phyloP scores from a whole-genome alignment of 2,888 invertebrate species.

The Agrenia bidenticulata region DNA sequence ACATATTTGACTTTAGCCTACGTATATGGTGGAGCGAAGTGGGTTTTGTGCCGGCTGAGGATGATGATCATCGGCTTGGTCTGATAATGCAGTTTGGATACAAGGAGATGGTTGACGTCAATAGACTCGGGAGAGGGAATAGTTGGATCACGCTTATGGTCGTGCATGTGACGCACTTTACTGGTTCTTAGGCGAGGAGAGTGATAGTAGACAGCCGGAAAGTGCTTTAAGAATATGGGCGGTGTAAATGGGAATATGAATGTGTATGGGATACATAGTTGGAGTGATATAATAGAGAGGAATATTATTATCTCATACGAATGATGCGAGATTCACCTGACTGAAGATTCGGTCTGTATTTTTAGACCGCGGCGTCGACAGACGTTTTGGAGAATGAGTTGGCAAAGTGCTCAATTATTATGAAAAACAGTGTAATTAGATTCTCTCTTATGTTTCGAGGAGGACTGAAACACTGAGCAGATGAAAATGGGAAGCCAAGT shows the following conservation, averaged over 20 bases:
- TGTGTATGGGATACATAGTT: no score
- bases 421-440: conserved; percentile 30
- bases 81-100: conserved; percentile 2
- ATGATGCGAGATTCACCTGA: conserved; percentile 3
- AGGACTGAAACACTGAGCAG: background rate
- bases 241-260: no score
- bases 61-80: conserved; percentile 5
- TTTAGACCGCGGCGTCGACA: conserved; percentile 30
- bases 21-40: no score
- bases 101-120: conserved; percentile 24
- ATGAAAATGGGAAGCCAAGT: background rate
- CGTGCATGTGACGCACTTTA: conserved; percentile 12
- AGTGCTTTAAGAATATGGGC: background rate
- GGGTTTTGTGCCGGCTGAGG: no score
- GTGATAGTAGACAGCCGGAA: conserved; percentile 9
- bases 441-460: conserved; percentile 12
- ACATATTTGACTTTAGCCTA: no score
- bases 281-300: no score
- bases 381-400: conserved; percentile 22
- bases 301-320: no score
- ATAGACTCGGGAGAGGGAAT: background rate
- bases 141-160: background rate
- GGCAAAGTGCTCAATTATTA: conserved; percentile 28
- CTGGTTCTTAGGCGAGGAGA: conserved; percentile 4
- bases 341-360: conserved; percentile 10